Conservation (phyloP, 2,797 vertebrate species). For the Sebastiscus tertius region DNA sequence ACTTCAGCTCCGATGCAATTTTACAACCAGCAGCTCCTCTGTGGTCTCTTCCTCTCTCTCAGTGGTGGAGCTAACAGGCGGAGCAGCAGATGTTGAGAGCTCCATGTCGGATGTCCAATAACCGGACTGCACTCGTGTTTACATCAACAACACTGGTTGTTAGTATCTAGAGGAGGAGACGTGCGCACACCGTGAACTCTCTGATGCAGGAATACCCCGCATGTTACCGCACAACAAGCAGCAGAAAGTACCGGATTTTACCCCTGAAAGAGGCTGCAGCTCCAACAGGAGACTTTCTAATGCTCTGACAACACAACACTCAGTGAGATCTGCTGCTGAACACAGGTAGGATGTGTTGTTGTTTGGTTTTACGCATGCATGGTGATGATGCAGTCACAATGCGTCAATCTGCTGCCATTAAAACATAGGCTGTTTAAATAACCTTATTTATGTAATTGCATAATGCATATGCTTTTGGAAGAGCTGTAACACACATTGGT, state of each 20-base stretch:
- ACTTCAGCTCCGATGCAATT: slow-evolving; percentile 76
- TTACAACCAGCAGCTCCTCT: slow-evolving; percentile 25
- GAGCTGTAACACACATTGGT: not conserved
- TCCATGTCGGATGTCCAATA: slow-evolving; percentile 61
- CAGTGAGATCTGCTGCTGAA: slow-evolving; percentile 16
- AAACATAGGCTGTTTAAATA: not conserved
- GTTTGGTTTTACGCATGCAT: not conserved
- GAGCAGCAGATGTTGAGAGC: slow-evolving; percentile 16
- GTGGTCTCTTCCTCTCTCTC: not conserved
- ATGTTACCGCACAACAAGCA: slow-evolving; percentile 9
- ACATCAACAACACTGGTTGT: slow-evolving; percentile 25
- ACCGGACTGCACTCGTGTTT: slow-evolving; percentile 54
- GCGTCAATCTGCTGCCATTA: slow-evolving; percentile 33
- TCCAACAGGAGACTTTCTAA: not conserved
- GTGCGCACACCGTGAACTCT: slow-evolving; percentile 16
- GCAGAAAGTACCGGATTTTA: slow-evolving; percentile 31
- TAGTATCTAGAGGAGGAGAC: slow-evolving; percentile 1
- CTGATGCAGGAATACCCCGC: slow-evolving; percentile 30
- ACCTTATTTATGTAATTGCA: not conserved
- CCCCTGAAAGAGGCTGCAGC: not conserved
- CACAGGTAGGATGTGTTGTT: slow-evolving; percentile 53
- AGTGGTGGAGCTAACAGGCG: not conserved
- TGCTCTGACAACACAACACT: not conserved
- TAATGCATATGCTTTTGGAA: not conserved
- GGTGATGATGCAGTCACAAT: slow-evolving; percentile 24